Conservation (phyloP, 1,140 invertebrate genomes). For the Forficula auricularia region DNA sequence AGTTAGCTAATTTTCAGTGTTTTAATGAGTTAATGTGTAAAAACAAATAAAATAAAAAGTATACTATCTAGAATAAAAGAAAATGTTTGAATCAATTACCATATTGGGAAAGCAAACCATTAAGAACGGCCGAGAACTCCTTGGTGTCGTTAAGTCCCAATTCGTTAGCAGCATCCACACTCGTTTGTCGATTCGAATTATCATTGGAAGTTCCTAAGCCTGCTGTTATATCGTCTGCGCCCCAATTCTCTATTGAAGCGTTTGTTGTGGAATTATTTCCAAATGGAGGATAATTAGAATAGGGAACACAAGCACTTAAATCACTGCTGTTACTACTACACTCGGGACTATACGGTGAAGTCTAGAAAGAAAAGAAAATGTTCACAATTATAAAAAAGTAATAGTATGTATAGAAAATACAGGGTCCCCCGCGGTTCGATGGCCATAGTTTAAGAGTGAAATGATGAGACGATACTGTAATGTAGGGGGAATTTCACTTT, state of each 20-base stretch:
- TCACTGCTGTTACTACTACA: conserved; percentile 15
- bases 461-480: too few species aligned
- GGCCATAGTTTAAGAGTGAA: too few species aligned
- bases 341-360: conserved; percentile 15
- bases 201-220: background rate
- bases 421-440: too few species aligned
- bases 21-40: too few species aligned
- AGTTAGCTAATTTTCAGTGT: too few species aligned
- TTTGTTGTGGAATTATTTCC: background rate
- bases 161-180: background rate
- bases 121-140: conserved; percentile 11
- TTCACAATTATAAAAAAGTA: too few species aligned
- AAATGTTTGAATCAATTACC: too few species aligned
- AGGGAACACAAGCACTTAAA: conserved; percentile 9
- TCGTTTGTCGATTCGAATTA: background rate
- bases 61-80: background rate
- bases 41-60: too few species aligned
- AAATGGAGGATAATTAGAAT: background rate
- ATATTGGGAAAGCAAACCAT: conserved; percentile 9
- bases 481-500: too few species aligned
- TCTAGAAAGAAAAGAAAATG: conserved; percentile 6
- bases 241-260: background rate
- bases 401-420: too few species aligned
- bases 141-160: conserved; percentile 9
- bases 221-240: background rate